Conservation (phyloP, 2,113 vertebrate genomes). For the Cacatua alba region DNA sequence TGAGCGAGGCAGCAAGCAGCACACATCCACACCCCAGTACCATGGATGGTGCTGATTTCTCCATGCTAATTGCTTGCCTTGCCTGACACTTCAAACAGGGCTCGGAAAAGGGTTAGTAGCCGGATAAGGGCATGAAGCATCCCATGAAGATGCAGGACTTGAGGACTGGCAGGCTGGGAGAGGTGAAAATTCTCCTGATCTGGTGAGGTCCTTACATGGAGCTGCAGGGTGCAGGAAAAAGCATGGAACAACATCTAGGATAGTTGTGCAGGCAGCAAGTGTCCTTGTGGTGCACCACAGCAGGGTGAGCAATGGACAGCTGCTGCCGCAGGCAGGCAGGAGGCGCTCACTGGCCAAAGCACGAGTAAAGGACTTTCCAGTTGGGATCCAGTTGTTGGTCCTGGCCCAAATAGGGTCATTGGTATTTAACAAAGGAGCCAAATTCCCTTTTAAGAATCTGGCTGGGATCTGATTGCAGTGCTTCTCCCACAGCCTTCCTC, state of each 20-base stretch:
- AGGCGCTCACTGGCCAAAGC: background rate
- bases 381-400: slow-evolving; percentile 50
- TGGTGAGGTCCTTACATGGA: background rate
- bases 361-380: background rate
- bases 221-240: background rate
- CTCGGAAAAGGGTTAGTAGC: background rate
- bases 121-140: background rate
- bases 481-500: slow-evolving; percentile 58
- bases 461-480: slow-evolving; percentile 37
- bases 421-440: slow-evolving; percentile 56
- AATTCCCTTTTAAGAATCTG: slow-evolving; percentile 58
- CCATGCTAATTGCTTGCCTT: background rate
- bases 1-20: background rate
- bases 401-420: slow-evolving; percentile 57
- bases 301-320: background rate
- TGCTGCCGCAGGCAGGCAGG: background rate
- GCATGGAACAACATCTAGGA: background rate
- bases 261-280: background rate
- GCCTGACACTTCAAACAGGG: background rate
- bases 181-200: background rate
- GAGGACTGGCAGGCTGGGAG: background rate
- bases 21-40: accelerated
- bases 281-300: background rate
- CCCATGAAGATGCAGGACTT: background rate
- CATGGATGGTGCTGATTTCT: background rate